These are phyloP conservation scores for Labrus mixtus DNA, from an alignment of 2,113 vertebrate species.

Conservation along the genomic window DNA sequence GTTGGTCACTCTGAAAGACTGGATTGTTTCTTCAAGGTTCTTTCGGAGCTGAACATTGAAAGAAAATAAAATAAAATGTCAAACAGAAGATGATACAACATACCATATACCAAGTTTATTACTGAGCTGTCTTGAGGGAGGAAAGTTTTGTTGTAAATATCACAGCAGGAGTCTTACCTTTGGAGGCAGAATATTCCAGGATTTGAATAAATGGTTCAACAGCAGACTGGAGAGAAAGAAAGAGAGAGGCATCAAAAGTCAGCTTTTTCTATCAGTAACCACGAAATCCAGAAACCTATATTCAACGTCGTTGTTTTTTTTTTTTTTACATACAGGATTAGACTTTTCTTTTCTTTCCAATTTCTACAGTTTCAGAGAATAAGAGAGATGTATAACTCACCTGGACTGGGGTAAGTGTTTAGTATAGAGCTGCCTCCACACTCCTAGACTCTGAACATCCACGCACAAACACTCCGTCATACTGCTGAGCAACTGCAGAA, in stretches of 20 bases:
- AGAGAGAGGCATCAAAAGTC: not conserved
- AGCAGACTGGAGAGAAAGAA: conserved; percentile 84
- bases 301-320: not conserved
- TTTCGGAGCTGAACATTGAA: conserved; percentile 82
- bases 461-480: conserved; percentile 91
- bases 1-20: conserved; percentile 91
- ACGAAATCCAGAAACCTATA: not conserved
- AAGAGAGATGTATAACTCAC: conserved; percentile 63
- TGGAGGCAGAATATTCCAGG: conserved; percentile 87
- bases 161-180: conserved; percentile 81
- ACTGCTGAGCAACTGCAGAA: conserved; percentile 89
- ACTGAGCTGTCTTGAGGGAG: too few species aligned
- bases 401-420: conserved; percentile 95
- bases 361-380: not conserved
- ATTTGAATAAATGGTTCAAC: conserved; percentile 87
- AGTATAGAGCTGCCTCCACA: conserved; percentile 95
- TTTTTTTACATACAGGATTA: not conserved
- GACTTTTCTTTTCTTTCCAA: not conserved
- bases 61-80: not conserved
- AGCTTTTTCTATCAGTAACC: not conserved
- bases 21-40: conserved; percentile 90
- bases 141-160: not conserved
- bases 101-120: not conserved
- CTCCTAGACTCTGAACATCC: conserved; percentile 89
- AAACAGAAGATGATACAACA: not conserved